Conservation (phyloP, 2,888 invertebrate genomes). For the Phengaris arion region DNA sequence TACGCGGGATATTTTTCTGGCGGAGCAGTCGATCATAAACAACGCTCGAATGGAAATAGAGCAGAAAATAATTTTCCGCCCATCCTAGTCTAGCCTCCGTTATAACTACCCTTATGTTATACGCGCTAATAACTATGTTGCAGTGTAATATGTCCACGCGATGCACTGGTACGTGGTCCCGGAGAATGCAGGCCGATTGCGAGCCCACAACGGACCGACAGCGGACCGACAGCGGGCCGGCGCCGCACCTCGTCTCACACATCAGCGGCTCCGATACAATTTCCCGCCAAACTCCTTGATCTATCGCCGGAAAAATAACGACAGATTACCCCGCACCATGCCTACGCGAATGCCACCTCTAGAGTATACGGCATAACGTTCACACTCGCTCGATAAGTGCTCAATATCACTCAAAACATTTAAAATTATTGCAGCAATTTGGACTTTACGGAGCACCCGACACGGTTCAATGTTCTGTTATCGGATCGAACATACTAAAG, state of each 20-base stretch:
- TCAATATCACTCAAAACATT: slow-evolving; percentile 1
- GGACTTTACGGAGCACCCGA: not conserved
- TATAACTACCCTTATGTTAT: not conserved
- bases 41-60: slow-evolving; percentile 21
- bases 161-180: not conserved
- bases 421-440: not conserved
- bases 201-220: slow-evolving; percentile 4
- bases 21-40: slow-evolving; percentile 24
- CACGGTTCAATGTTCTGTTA: slow-evolving; percentile 15
- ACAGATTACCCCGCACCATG: slow-evolving; percentile 56
- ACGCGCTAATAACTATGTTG: slow-evolving; percentile 4
- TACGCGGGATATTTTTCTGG: slow-evolving; percentile 17
- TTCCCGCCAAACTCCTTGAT: slow-evolving; percentile 66
- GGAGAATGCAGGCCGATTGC: not conserved
- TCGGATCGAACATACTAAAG: not conserved
- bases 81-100: not conserved
- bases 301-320: slow-evolving; percentile 70
- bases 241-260: slow-evolving; percentile 45
- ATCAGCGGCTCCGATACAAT: slow-evolving; percentile 69
- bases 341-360: slow-evolving; percentile 38
- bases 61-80: slow-evolving; percentile 24
- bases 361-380: slow-evolving; percentile 28
- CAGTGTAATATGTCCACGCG: not conserved
- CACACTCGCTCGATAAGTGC: not conserved
- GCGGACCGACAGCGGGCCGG: slow-evolving; percentile 11